phyloP scores from a whole-genome alignment of 2,113 vertebrate species.

The Zapornia atra region DNA sequence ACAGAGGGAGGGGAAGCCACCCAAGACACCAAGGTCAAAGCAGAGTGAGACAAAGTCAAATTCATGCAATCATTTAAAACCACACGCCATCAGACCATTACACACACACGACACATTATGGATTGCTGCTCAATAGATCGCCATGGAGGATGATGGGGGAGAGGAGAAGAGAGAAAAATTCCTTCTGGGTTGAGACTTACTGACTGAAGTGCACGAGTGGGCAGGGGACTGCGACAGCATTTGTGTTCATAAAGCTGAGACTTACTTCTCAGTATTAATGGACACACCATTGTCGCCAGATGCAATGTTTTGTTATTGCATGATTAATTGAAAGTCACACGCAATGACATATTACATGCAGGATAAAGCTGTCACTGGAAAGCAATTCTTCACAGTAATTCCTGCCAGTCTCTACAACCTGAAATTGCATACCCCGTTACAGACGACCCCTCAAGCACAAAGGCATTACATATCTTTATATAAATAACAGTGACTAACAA shows the following conservation, averaged over 20 bases:
- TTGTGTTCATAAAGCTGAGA: conserved; percentile 40
- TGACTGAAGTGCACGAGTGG: conserved; percentile 53
- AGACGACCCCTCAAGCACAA: conserved; percentile 58
- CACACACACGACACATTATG: neutral
- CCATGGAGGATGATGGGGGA: conserved; percentile 16
- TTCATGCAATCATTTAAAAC: conserved; percentile 57
- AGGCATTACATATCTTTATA: conserved; percentile 68
- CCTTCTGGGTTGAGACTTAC: conserved; percentile 10
- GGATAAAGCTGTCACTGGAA: conserved; percentile 66
- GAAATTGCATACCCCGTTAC: conserved; percentile 45
- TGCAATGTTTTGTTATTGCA: conserved; percentile 49
- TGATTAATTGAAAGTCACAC: conserved; percentile 73
- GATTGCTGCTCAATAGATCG: conserved; percentile 53
- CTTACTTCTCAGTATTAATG: conserved; percentile 41
- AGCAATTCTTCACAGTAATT: conserved; percentile 68
- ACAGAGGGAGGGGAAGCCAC: neutral
- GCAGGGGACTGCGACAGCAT: neutral
- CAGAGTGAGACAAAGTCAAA: conserved; percentile 58
- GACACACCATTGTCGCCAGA: conserved; percentile 24
- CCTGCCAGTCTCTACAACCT: conserved; percentile 54
- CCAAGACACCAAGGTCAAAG: conserved; percentile 56
- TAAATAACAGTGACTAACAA: conserved; percentile 71
- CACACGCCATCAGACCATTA: conserved; percentile 10
- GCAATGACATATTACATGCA: conserved; percentile 69
- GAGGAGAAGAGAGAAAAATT: conserved; percentile 20